Conservation (phyloP, 1,140 invertebrate genomes). For the Apis florea region DNA sequence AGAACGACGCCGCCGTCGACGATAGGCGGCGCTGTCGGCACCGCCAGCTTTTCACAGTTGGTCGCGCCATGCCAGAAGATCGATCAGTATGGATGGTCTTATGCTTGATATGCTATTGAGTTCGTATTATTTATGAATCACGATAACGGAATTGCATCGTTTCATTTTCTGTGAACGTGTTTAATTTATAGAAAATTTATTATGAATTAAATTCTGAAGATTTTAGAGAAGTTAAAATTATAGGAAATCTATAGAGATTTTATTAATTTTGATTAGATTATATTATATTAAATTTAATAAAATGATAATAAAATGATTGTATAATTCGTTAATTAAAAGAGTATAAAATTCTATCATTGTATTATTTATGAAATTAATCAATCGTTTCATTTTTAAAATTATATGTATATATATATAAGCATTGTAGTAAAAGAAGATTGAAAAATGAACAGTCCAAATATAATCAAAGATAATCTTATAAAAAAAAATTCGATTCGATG, state of each 20-base stretch:
- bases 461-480: conserved; percentile 7
- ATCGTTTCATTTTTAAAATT: background rate
- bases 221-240: too few species aligned
- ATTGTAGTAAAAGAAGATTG: background rate
- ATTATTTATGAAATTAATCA: background rate
- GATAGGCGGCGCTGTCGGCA: conserved; percentile 37
- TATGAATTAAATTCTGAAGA: too few species aligned
- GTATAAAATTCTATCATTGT: background rate
- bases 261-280: too few species aligned
- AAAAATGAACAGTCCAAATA: conserved; percentile 1
- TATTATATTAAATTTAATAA: too few species aligned
- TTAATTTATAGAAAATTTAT: background rate
- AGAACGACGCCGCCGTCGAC: conserved; percentile 24
- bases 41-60: conserved; percentile 65
- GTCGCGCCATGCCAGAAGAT: conserved; percentile 62
- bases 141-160: background rate
- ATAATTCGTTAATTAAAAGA: background rate
- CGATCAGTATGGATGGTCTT: conserved; percentile 59
- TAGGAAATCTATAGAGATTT: too few species aligned
- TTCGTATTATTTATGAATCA: conserved; percentile 37
- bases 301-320: too few species aligned
- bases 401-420: background rate
- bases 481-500: conserved; percentile 20
- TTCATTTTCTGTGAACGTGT: background rate
- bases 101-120: conserved; percentile 46